Evolutionary conservation across 2,113 vertebrate species (phyloP).

Genomic region (Ginglymostoma cirratum): DNA sequence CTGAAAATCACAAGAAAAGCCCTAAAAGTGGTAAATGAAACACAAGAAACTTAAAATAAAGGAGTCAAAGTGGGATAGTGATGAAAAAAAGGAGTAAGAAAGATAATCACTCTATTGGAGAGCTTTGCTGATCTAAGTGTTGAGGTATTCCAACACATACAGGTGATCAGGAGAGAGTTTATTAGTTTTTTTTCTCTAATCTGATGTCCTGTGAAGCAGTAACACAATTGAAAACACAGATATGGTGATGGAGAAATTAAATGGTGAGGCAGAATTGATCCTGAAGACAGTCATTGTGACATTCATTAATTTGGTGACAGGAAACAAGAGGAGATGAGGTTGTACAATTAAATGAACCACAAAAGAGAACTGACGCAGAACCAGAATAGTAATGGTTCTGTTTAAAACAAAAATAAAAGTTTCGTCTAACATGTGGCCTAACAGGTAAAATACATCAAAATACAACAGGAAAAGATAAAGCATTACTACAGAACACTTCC

Average conservation of each 20-base stretch:
- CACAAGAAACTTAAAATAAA: neutral
- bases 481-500: neutral
- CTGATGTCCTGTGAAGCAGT: neutral
- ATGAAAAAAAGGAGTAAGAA: neutral
- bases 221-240: neutral
- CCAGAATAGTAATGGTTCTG: neutral
- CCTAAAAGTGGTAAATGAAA: neutral
- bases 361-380: neutral
- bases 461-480: neutral
- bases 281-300: neutral
- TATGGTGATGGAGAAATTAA: neutral
- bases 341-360: neutral
- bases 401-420: neutral
- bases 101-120: neutral
- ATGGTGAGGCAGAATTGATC: neutral
- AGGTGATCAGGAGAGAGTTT: neutral
- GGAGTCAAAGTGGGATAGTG: neutral
- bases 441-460: neutral
- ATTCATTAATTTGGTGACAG: neutral
- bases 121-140: neutral
- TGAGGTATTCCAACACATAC: neutral
- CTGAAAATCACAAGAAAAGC: neutral
- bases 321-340: neutral
- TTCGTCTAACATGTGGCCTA: neutral
- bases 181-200: neutral